A percentile compares a stretch with the other conserved stretches of the same genome.
These are phyloP conservation scores for Gymnogyps californianus DNA, from an alignment of 2,113 vertebrate species.

Conservation along the genomic window DNA sequence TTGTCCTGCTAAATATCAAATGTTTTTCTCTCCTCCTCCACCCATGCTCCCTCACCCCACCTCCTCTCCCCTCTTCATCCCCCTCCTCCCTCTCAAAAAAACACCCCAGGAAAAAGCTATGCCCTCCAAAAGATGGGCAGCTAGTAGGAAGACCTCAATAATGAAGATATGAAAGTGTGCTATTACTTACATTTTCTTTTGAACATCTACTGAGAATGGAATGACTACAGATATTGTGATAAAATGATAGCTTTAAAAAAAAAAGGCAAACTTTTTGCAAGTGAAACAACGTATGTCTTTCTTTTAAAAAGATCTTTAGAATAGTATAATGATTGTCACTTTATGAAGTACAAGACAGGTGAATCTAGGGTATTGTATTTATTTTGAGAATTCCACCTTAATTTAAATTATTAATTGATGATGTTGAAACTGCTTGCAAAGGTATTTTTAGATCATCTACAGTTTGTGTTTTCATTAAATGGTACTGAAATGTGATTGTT, in stretches of 20 bases:
- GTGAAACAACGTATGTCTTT: not conserved
- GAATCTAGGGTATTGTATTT: not conserved
- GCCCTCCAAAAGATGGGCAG: not conserved
- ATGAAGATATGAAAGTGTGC: not conserved
- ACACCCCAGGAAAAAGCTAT: not conserved
- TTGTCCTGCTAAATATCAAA: not conserved
- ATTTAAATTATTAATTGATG: not conserved
- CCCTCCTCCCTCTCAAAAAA: not conserved
- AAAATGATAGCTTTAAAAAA: not conserved
- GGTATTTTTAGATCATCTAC: not conserved
- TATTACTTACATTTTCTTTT: not conserved
- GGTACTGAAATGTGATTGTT: not conserved
- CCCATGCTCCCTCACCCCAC: not conserved
- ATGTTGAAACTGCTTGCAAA: not conserved
- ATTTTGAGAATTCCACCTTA: not conserved
- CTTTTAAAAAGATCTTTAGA: not conserved
- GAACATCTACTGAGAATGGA: not conserved
- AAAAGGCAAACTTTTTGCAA: not conserved
- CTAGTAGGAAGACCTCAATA: not conserved
- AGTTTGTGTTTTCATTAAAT: not conserved
- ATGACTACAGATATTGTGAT: not conserved
- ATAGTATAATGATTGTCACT: not conserved
- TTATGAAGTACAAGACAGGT: not conserved
- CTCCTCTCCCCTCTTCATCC: not conserved
- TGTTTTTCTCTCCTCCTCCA: not conserved